Base-by-base conservation (phyloP, 2,113 vertebrate species). In the Colinus virginianus region DNA sequence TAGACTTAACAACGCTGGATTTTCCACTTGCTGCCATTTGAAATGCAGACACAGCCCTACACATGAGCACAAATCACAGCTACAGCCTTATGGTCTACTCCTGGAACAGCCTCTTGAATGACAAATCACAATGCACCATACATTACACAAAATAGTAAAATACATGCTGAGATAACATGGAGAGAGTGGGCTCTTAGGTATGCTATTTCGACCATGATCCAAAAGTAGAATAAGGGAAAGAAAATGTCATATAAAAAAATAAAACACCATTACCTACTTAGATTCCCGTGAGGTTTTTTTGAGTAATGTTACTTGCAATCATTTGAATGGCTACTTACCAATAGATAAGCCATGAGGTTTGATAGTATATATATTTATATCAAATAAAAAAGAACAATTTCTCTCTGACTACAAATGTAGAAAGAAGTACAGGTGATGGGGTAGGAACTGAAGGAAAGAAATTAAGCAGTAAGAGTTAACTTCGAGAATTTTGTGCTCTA, bases 321-420 rank as follows among this genome's bases (percentile, higher is more conserved):
- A 20, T 55, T 38, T 55, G 55, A 11, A 45, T 6, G 76, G 46
- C 84, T 87, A 46, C 72, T 94, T 89, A 74, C 22, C 19, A 42
- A 70, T 34, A 90, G 75, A 78, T 14, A 22, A 96, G 43, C 43
- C 38, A 59, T 7, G 7, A 91, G 58, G 12, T 25, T 38, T 71
- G 17, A 4, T 38, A 93, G 45, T 30, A 89, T 96, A 93, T 93
- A 14, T 88, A 96, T 40, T 40, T 92, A 93, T 64, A 80, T 90
- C 36, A 91, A 91, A 80, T 78, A 14, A 56, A 32, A 74, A 46
- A 87, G 21, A 85, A 6, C 5, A 80, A 78, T 79, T 17, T 78
- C 62, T 90, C 93, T 34, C 70, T 92, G 90, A 88, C 36, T 66
- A 21, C 51, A 93, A 88, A 75, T 62, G 28, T n/a, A 51, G 26